phyloP scores from a whole-genome alignment of 2,113 vertebrate species.

The Pygoscelis adeliae region DNA sequence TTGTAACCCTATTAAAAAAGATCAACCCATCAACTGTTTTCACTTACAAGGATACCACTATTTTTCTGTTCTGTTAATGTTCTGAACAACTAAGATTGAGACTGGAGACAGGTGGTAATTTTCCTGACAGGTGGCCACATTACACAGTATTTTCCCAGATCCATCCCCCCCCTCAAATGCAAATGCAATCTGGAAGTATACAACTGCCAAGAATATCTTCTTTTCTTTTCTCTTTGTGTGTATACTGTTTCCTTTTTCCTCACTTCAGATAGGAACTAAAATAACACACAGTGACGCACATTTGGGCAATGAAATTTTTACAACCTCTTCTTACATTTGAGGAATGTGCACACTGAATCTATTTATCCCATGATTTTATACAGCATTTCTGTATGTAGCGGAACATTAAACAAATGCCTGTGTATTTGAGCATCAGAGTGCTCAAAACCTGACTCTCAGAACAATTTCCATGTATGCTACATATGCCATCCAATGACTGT shows the following conservation, averaged over 20 bases:
- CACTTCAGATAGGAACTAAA: neutral
- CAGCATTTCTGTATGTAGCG: neutral
- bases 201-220: neutral
- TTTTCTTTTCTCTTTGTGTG: neutral
- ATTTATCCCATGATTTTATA: neutral
- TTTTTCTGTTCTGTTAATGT: neutral
- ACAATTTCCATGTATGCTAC: neutral
- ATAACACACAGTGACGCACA: neutral
- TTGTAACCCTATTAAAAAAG: neutral
- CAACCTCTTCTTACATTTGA: neutral
- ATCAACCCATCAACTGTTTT: neutral
- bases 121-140: conserved; percentile 18
- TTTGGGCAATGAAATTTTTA: neutral
- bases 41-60: neutral
- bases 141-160: neutral
- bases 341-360: neutral
- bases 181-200: conserved; percentile 17
- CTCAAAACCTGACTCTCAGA: neutral
- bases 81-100: neutral
- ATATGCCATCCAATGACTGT: neutral
- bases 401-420: neutral
- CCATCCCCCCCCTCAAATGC: neutral
- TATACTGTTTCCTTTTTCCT: neutral
- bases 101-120: neutral
- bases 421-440: neutral